Evolutionary conservation across 2,797 vertebrate genomes (phyloP), one percentile per base, ranked within the genome.

Genomic region (Epinephelus malabaricus): DNA sequence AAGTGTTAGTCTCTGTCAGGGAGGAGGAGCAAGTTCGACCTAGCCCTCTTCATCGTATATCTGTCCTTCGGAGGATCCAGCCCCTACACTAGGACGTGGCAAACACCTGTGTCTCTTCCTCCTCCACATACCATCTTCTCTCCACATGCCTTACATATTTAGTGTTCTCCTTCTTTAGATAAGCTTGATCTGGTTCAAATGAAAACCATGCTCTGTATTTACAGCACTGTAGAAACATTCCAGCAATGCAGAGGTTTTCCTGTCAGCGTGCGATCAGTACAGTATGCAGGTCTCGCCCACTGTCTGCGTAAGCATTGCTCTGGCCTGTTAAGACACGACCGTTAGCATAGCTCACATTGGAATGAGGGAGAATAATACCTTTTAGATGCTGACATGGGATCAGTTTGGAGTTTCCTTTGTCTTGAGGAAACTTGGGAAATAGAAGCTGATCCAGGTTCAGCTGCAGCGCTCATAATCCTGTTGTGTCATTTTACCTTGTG

Each of bases 261-360:
- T 78, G 60, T 21, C 54, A 50, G 21, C 0, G 7, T 66, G 53
- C 6, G 19, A 60, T 77, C 72, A 53, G 66, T 17, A 4, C 69
- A 54, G 59, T 60, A 9, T 68, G 58, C 51, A 53, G 61, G 12
- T 60, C 43, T 23, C 2, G 7, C 62, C 76, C 47, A 2, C 23
- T 19, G 50, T 54, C 34, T 69, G 56, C 21, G 27, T 2, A 67
- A 40, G 10, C 47, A 2, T 14, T 8, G 53, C 63, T 62, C 45
- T 21, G 43, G 76, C 91, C 62, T 91, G 91, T 93, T 82, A 25
- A 53, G 81, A 91, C 92, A 89, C 5, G 78, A 89, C 65, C 23
- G 12, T 72, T 27, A 25, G 61, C 50, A 50, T 17, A 72, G 60
- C 51, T 77, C 70, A 8, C 40, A 13, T 34, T 83, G 87, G 78